phyloP scores from a whole-genome alignment of 2,888 invertebrate species.

The Mythimna lalbum region DNA sequence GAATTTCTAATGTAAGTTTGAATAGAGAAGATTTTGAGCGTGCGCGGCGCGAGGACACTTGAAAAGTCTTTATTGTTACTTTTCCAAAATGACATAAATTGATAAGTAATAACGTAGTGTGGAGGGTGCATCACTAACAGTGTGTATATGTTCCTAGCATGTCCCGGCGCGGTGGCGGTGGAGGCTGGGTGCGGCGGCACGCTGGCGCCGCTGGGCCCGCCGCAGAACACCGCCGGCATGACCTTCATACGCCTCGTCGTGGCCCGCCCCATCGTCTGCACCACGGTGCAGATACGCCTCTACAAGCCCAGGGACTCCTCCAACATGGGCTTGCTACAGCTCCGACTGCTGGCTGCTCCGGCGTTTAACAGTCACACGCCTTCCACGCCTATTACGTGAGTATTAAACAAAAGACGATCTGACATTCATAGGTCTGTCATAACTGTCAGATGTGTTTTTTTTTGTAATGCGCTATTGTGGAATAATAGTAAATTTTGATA shows the following conservation, averaged over 20 bases:
- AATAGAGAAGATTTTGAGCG: too few relatives aligned
- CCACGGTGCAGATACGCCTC: conserved; percentile 93
- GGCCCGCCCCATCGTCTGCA: conserved; percentile 96
- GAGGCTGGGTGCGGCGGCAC: conserved; percentile 96
- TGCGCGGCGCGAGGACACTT: too few relatives aligned
- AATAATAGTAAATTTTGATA: too few relatives aligned
- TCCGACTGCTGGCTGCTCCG: conserved; percentile 95
- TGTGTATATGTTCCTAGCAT: conserved; percentile 89
- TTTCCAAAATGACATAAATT: too few relatives aligned
- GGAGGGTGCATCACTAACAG: conserved; percentile 36
- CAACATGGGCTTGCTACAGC: conserved; percentile 97
- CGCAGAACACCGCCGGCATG: conserved; percentile 96
- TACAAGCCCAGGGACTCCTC: conserved; percentile 97
- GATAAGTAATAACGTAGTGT: background rate
- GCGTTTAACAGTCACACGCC: conserved; percentile 92
- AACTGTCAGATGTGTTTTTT: too few relatives aligned
- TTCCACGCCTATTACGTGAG: conserved; percentile 63
- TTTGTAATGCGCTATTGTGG: too few relatives aligned
- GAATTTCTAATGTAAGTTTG: too few relatives aligned
- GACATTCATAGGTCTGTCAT: too few relatives aligned
- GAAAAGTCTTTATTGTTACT: too few relatives aligned
- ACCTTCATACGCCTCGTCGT: conserved; percentile 96
- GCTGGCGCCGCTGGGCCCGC: conserved; percentile 95
- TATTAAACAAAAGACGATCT: conserved; percentile 10
- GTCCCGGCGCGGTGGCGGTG: conserved; percentile 96